Evolutionary conservation across 1,140 invertebrate genomes (phyloP).

Genomic region (Cyphomyrmex costatus): DNA sequence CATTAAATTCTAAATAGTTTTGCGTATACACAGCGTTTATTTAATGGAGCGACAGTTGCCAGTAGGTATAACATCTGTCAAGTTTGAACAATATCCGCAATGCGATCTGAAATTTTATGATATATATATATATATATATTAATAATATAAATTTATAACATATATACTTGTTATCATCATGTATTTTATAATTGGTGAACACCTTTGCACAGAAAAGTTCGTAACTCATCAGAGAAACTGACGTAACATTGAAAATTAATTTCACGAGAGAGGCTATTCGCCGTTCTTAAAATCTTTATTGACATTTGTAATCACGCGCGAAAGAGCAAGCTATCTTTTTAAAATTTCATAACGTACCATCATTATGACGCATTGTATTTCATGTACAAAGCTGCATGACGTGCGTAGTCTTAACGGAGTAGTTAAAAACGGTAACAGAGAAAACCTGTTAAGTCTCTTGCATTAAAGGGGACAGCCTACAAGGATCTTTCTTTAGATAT

Average conservation of each 20-base stretch:
- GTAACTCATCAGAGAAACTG: not conserved
- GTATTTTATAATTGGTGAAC: not conserved
- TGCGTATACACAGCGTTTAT: not conserved
- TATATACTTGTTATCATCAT: not conserved
- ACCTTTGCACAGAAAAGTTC: not conserved
- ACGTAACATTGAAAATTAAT: not conserved
- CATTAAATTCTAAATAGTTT: conserved; percentile 48
- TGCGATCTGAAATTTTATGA: not conserved
- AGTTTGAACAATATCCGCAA: not conserved
- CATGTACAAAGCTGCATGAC: conserved; percentile 20
- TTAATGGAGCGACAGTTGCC: not conserved
- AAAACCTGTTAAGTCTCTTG: not conserved
- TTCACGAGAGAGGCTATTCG: conserved; percentile 10
- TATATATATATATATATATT: not conserved
- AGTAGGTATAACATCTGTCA: not conserved
- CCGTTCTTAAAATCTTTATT: not conserved
- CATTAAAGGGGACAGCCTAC: not conserved
- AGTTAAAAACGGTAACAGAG: conserved; percentile 1
- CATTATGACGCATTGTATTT: conserved; percentile 19
- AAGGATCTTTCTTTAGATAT: not conserved
- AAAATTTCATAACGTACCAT: conserved; percentile 13
- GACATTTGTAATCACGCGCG: conserved; percentile 16
- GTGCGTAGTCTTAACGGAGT: not conserved
- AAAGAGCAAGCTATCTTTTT: conserved; percentile 39
- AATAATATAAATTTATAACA: not conserved